Percentiles rank a stretch among this genome's conserved stretches.
phyloP scores from a whole-genome alignment of 2,888 invertebrate genomes.

The Athalia cordata region DNA sequence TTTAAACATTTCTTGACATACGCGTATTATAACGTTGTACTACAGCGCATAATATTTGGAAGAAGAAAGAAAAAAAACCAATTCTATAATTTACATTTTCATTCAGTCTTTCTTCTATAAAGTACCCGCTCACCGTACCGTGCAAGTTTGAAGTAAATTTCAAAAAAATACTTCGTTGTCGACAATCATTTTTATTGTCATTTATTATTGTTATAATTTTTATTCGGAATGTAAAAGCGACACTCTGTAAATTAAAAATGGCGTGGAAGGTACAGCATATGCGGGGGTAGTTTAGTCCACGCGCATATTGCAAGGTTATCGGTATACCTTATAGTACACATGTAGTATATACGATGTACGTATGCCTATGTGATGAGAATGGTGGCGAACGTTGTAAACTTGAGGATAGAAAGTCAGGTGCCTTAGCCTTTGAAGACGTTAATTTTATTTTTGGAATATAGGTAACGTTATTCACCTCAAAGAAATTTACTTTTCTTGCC shows the following conservation, averaged over 20 bases:
- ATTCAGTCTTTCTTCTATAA: too few relatives aligned
- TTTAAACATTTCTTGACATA: too few relatives aligned
- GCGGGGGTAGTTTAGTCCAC: neutral
- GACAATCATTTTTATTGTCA: neutral
- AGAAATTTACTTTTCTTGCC: constrained; percentile 7
- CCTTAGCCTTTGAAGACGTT: constrained; percentile 31
- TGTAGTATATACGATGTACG: too few relatives aligned
- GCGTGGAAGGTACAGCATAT: constrained; percentile 2
- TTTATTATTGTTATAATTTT: neutral
- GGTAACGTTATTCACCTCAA: constrained; percentile 7
- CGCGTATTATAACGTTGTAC: too few relatives aligned
- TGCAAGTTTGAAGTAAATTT: neutral
- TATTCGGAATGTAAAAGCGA: neutral
- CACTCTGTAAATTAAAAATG: constrained; percentile 17
- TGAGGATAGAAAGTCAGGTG: neutral
- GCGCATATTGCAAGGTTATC: neutral
- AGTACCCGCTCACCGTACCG: too few relatives aligned
- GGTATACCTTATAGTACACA: too few relatives aligned
- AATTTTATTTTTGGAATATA: constrained; percentile 31
- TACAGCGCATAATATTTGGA: too few relatives aligned
- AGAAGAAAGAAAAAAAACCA: too few relatives aligned
- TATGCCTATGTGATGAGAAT: too few relatives aligned
- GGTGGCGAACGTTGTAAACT: too few relatives aligned
- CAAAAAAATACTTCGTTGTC: neutral
- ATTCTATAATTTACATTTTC: too few relatives aligned